Evolutionary conservation across 1,140 invertebrate species (phyloP), one percentile per base, ranked within the genome.

Genomic region (Leptestheria dahalacensis): DNA sequence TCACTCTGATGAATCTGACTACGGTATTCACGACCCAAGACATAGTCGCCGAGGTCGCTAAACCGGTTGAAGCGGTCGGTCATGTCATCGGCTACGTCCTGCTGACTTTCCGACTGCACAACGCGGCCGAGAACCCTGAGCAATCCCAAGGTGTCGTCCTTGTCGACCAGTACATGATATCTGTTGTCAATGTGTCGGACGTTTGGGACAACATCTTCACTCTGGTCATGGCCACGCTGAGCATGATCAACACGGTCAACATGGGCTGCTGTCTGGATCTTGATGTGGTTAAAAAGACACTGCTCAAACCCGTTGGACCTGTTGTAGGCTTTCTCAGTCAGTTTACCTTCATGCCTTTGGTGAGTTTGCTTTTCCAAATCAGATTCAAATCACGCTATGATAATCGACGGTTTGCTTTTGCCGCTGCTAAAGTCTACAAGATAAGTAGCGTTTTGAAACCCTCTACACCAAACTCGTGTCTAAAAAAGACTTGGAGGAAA

Each of bases 231-330:
- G 48, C 26, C 18, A 29, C 18, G 24, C 21, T 60, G 53, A 28
- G 25, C 2, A 57, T 62, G 25, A 2, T 62, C 9, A 62, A 62
- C 56, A 62, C 61, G 25, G 85, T 96, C 47, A 93, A 95, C 72
- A 95, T 95, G 75, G 92, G 92, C 1, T 93, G 90, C 70, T 88
- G 90, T 0, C 77, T 95, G 67, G 83, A 92, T 68, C 80, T 88
- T 75, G 67, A 74, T 1, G 78, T 85, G 3, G 77, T 94, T 3
- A 80, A 78, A 62, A 72, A 78, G 2, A 82, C 84, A 15, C 61
- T 94, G 1, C 79, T 74, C 60, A 79, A 75, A 62, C 92, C 92
- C 0, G 75, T 91, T 15, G 88, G 86, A 29, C 90, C 91, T 0
- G 70, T 74, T 2, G 88, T 94, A 65, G 90, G 90, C 4, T 82